Percentiles rank a stretch among this genome's conserved stretches.
Evolutionary conservation across 2,797 vertebrate genomes (phyloP).

Genomic region (Coranthus polyacanthus): DNA sequence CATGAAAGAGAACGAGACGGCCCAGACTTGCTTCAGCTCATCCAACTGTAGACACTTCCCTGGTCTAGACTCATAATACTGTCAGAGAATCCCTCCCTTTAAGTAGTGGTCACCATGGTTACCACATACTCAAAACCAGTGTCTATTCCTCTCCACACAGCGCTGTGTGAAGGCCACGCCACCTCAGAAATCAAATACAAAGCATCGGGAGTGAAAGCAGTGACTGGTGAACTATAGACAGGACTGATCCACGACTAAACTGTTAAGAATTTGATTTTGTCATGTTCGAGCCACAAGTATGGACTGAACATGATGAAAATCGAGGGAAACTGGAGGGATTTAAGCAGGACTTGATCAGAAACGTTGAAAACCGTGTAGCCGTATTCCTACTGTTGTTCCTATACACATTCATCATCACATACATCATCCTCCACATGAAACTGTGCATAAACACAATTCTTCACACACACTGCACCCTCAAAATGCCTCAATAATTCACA

Average conservation of each 20-base stretch:
- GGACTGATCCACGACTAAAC: no score
- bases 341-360: not conserved
- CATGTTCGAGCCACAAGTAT: conserved; percentile 39
- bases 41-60: conserved; percentile 67
- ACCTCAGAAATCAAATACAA: conserved; percentile 68
- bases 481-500: conserved; percentile 77
- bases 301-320: conserved; percentile 25
- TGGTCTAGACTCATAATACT: conserved; percentile 74
- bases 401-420: conserved; percentile 8
- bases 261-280: not conserved
- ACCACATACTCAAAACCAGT: conserved; percentile 70
- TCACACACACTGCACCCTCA: conserved; percentile 54
- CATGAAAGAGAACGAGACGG: conserved; percentile 70
- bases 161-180: conserved; percentile 69
- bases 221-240: not conserved
- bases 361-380: conserved; percentile 4
- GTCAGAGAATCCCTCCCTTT: conserved; percentile 63
- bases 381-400: no score
- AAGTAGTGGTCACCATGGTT: conserved; percentile 76
- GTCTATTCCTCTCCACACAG: conserved; percentile 66
- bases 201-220: conserved; percentile 45
- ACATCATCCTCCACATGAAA: no score
- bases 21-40: conserved; percentile 61
- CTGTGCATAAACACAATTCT: conserved; percentile 48
- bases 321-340: no score